Evolutionary conservation across 2,113 vertebrate genomes (phyloP), one percentile per base, ranked within the genome.

Genomic region (Muscicapa adusta): DNA sequence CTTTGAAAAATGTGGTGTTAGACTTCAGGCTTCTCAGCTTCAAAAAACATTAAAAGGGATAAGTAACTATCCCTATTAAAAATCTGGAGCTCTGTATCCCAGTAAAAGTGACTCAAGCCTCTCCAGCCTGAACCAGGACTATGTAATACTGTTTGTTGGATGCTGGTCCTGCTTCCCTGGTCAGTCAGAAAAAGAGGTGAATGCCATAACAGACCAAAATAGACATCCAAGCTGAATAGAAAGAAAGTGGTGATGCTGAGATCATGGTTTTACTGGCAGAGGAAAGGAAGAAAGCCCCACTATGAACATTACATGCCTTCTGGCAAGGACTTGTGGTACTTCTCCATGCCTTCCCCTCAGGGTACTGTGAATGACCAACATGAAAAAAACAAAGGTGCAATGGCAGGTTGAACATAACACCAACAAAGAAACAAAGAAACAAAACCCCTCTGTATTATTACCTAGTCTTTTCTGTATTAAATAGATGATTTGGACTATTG

Each of bases 371-470:
- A 47, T n/a, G 12, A 18, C 5, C n/a, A 51, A 19, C 31, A 23
- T 54, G 33, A 56, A 56, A 42, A 48, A 18, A 8, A 11, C 8
- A 51, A 14, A 62, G 22, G 10, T 14, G 12, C 14, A 31, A 4
- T 23, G 15, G 5, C 15, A 63, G 23, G 24, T 51, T 57, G n/a
- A 77, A 53, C 9, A 62, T 31, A 75, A 34, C 18, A 76, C 3
- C 19, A 56, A 23, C 4, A 60, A 57, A 62, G 3, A 2, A 19
- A 57, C 2, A 2, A 17, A 48, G 5, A 26, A 26, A n/a, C 19
- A 22, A 13, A 4, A 1, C 0, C 0, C 3, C 4, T 8, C 19
- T 16, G 4, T 29, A 14, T 60, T 63, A 58, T 63, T 48, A 73
- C 7, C 23, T 17, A 10, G 12, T 19, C 9, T 50, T 50, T 57